phyloP scores from a whole-genome alignment of 2,888 invertebrate species.

The Bembecia ichneumoniformis region DNA sequence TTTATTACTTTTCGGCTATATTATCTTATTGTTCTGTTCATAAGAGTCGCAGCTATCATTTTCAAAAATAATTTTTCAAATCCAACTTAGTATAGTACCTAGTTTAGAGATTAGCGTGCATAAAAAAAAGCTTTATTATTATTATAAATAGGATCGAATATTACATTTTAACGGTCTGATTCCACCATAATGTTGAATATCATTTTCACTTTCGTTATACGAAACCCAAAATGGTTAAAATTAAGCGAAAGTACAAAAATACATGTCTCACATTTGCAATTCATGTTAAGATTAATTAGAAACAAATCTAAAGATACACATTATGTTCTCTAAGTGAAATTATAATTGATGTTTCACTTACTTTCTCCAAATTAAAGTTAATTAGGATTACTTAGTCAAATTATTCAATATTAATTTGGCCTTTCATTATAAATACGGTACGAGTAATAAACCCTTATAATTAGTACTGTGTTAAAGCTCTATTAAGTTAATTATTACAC shows the following conservation, averaged over 20 bases:
- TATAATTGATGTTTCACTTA: background rate
- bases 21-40: no score
- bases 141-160: background rate
- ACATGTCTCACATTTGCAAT: constrained; percentile 8
- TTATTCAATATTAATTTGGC: no score
- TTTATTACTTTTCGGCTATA: no score
- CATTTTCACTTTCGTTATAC: constrained; percentile 39
- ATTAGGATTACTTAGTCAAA: background rate
- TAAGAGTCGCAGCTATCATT: no score
- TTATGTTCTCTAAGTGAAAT: background rate
- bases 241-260: constrained; percentile 23
- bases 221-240: constrained; percentile 10
- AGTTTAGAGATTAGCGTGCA: no score
- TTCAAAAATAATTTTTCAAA: no score
- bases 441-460: no score
- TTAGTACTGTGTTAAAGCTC: no score
- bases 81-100: no score
- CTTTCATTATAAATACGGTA: no score
- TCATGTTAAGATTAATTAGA: constrained; percentile 3
- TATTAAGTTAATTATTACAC: no score
- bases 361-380: background rate
- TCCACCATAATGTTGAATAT: constrained; percentile 21
- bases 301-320: background rate
- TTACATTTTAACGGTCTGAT: constrained; percentile 24
- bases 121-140: no score